Conservation (phyloP, 2,797 vertebrate genomes). For the Ctenosaura bakeri region DNA sequence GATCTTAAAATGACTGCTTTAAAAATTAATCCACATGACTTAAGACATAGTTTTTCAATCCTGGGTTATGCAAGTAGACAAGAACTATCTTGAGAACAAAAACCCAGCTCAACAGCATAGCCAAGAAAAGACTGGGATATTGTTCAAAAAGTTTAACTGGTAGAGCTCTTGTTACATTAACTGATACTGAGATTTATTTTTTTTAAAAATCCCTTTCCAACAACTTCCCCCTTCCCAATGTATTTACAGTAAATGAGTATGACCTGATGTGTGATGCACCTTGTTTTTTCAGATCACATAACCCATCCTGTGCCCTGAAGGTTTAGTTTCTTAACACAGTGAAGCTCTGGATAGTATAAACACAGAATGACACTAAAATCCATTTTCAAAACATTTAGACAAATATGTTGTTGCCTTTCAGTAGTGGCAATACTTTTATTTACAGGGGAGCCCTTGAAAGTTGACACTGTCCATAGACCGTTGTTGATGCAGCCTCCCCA, state of each 20-base stretch:
- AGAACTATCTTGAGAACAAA: constrained; percentile 24
- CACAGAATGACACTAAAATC: constrained; percentile 52
- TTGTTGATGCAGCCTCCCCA: accelerated
- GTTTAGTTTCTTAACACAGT: constrained; percentile 49
- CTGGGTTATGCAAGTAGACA: constrained; percentile 20
- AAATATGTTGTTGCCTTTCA: constrained; percentile 43
- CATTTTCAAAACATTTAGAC: constrained; percentile 57
- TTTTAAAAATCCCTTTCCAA: constrained; percentile 43
- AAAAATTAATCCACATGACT: neutral
- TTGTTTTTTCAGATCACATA: constrained; percentile 65
- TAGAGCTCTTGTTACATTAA: constrained; percentile 17
- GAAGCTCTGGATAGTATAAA: constrained; percentile 32
- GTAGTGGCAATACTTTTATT: constrained; percentile 6
- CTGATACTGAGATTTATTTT: constrained; percentile 49
- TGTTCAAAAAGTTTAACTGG: neutral
- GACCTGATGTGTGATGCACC: constrained; percentile 44
- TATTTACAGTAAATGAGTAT: constrained; percentile 78
- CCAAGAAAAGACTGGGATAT: constrained; percentile 12
- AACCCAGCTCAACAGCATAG: constrained; percentile 13
- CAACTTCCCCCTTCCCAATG: constrained; percentile 10
- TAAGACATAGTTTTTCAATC: constrained; percentile 5
- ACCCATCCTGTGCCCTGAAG: constrained; percentile 45
- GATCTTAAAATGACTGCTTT: neutral
- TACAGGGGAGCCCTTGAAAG: neutral
- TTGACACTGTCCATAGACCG: neutral